These are phyloP conservation scores for Cheiracanthium punctorium DNA, from an alignment of 2,888 invertebrate genomes.

Conservation along the genomic window DNA sequence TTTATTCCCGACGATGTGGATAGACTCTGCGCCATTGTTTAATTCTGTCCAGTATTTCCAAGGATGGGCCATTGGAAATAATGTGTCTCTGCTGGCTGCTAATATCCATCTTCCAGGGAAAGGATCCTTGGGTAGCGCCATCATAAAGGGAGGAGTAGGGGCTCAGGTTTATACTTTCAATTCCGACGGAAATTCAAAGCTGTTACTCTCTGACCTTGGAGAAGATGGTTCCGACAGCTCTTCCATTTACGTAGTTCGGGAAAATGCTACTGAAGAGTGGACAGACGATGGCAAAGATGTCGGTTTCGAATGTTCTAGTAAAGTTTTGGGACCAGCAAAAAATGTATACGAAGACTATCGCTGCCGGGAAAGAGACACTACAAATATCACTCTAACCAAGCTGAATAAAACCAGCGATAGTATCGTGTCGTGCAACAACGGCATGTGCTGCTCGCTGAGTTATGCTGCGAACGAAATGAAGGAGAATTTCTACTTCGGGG, in stretches of 20 bases:
- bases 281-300: conserved; percentile 29
- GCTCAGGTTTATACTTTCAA: conserved; percentile 68
- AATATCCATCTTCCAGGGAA: conserved; percentile 81
- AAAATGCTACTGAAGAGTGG: background rate
- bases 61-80: conserved; percentile 82
- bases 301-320: conserved; percentile 20
- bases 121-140: conserved; percentile 84
- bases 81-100: conserved; percentile 83
- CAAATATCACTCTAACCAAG: conserved; percentile 29
- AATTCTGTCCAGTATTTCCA: conserved; percentile 81
- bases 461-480: conserved; percentile 33
- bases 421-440: conserved; percentile 50
- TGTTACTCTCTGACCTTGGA: conserved; percentile 16
- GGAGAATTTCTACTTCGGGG: conserved; percentile 27
- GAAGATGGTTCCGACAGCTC: background rate
- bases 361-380: conserved; percentile 19
- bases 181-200: conserved; percentile 38
- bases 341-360: conserved; percentile 17
- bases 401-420: background rate
- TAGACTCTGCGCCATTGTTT: conserved; percentile 85
- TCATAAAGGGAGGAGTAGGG: conserved; percentile 81
- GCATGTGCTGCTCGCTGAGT: conserved; percentile 64
- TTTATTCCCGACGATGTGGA: conserved; percentile 86
- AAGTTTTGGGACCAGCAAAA: background rate
- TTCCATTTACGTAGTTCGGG: conserved; percentile 15